Percentiles rank a stretch among this genome's conserved stretches.
Conservation (phyloP, 2,113 vertebrate genomes). For the Neopipo cinnamomea region DNA sequence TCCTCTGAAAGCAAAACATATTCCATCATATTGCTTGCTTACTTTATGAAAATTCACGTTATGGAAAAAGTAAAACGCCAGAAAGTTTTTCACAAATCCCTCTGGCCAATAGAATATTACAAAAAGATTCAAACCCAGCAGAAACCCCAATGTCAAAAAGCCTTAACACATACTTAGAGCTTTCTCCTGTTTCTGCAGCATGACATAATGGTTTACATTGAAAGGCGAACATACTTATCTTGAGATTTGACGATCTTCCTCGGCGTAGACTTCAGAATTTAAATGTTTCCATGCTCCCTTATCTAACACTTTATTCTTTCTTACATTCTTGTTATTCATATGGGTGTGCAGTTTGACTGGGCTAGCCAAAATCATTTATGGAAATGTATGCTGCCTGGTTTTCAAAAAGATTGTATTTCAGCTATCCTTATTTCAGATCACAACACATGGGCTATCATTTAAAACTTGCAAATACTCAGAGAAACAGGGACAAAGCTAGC, state of each 20-base stretch:
- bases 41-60: background rate
- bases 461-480: conserved; percentile 14
- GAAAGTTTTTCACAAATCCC: background rate
- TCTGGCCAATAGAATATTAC: background rate
- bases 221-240: background rate
- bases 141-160: background rate
- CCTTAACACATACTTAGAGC: background rate
- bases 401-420: conserved; percentile 50
- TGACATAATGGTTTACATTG: background rate
- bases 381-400: conserved; percentile 42
- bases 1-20: fast-evolving
- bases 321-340: conserved; percentile 42
- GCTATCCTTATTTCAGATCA: conserved; percentile 29
- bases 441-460: background rate
- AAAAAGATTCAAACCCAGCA: background rate
- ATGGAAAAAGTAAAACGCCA: background rate
- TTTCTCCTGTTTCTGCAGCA: background rate
- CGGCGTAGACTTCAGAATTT: conserved; percentile 6
- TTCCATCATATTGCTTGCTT: background rate
- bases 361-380: conserved; percentile 37
- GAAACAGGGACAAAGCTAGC: background rate
- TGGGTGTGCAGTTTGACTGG: background rate
- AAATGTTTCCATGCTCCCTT: conserved; percentile 43
- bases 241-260: background rate
- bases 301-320: conserved; percentile 44